Evolutionary conservation across 2,888 invertebrate genomes (phyloP).

Genomic region (Harpalus rubripes): DNA sequence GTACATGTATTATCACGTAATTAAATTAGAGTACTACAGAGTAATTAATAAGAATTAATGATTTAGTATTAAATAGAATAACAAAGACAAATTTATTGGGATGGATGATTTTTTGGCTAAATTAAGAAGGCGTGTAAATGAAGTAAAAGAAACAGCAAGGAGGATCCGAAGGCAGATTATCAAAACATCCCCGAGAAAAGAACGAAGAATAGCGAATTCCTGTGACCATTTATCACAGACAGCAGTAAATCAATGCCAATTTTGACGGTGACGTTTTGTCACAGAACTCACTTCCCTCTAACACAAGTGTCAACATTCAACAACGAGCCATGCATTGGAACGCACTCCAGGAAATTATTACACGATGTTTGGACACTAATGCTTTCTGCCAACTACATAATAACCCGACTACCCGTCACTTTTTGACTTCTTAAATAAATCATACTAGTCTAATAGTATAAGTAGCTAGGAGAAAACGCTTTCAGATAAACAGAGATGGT

Average conservation of each 20-base stretch:
- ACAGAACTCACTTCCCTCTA: conserved; percentile 40
- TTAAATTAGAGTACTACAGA: neutral
- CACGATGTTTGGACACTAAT: conserved; percentile 10
- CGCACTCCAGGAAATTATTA: conserved; percentile 29
- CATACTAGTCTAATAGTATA: too few species aligned
- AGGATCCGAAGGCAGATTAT: conserved; percentile 22
- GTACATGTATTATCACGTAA: too few species aligned
- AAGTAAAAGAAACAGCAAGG: conserved; percentile 11
- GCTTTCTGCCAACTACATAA: neutral
- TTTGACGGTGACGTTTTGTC: conserved; percentile 55
- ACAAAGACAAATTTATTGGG: neutral
- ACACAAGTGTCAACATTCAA: conserved; percentile 23
- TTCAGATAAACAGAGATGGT: too few species aligned
- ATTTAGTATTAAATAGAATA: neutral
- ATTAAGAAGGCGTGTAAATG: conserved; percentile 22
- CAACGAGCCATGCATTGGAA: neutral
- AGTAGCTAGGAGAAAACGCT: too few species aligned
- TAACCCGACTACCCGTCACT: neutral
- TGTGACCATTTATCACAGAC: conserved; percentile 41
- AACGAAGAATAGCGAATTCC: conserved; percentile 34
- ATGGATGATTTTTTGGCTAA: neutral
- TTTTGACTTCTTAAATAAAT: too few species aligned
- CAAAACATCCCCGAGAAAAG: conserved; percentile 43
- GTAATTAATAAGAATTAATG: neutral
- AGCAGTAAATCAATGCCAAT: conserved; percentile 56